These are phyloP conservation scores for Drosophila mercatorum DNA, from an alignment of 2,888 invertebrate species.

Conservation along the genomic window DNA sequence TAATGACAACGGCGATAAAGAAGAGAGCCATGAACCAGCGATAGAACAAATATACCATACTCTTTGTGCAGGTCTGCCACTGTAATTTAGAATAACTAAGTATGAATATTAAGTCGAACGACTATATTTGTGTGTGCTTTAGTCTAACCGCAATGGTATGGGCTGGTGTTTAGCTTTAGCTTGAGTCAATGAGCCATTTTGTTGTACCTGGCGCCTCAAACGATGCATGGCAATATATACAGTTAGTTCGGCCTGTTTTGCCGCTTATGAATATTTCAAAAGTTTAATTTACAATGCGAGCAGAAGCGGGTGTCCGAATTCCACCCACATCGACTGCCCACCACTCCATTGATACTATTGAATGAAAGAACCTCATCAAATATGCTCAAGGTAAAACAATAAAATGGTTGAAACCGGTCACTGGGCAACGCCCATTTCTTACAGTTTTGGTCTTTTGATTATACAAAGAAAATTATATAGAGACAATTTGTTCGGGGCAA, in stretches of 20 bases:
- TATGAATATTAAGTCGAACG: conserved; percentile 23
- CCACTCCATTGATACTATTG: conserved; percentile 55
- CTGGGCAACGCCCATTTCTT: conserved; percentile 55
- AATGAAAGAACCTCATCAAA: conserved; percentile 57
- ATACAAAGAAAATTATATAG: conserved; percentile 34
- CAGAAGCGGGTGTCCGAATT: conserved; percentile 29
- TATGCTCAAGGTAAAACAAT: conserved; percentile 72
- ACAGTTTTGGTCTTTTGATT: conserved; percentile 33
- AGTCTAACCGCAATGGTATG: background rate
- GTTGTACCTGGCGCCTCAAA: conserved; percentile 26
- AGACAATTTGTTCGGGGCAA: conserved; percentile 12
- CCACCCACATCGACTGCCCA: background rate
- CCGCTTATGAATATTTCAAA: conserved; percentile 67
- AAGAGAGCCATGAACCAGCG: conserved; percentile 83
- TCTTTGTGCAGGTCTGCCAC: conserved; percentile 84
- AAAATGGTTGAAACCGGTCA: conserved; percentile 40
- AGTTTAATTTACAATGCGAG: conserved; percentile 68
- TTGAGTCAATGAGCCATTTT: conserved; percentile 6
- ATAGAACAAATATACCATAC: conserved; percentile 81
- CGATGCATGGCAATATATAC: conserved; percentile 23
- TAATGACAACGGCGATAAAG: conserved; percentile 80
- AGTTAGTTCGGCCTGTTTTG: conserved; percentile 44
- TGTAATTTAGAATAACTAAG: conserved; percentile 51
- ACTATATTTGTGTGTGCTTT: conserved; percentile 10
- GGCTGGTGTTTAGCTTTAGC: background rate